Base-by-base conservation (phyloP, 2,113 vertebrate species). In the Bubalus kerabau region DNA sequence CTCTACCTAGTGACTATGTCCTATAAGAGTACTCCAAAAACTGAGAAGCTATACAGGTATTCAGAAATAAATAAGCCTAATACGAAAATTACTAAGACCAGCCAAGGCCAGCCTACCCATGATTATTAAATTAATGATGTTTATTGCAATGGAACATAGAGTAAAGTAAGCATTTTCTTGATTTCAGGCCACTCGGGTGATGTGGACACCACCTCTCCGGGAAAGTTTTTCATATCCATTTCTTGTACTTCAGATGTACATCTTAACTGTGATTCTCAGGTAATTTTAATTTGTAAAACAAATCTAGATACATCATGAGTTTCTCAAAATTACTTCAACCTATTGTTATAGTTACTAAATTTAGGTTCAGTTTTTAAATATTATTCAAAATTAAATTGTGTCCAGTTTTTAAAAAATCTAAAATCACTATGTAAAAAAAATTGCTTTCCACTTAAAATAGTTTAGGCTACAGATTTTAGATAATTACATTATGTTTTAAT, bases 211-310 rank as follows among this genome's bases (percentile, higher is more conserved):
- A 0, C 99, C 99, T 50, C 99, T 99, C 64, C 99, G 99, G 94
- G 99, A 99, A 98, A 99, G 99, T 97, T 99, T 99, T 95, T 99
- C 99, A 0, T 99, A 99, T 96, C 99, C 99, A 0, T 99, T 99
- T 98, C 99, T 99, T 54, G 99, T 99, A 59, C 98, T 99, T 97
- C 99, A 99, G 99, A 99, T 99, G 99, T 99, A 99, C 93, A 98
- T 99, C 87, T 99, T 99, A 98, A 99, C 99, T 81, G 98, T 99
- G 97, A 99, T 99, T 97, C 99, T 99, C 97, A 99, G 99, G 99
- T 99, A 99, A 96, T 80, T 98, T 97, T 83, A 11, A 64, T 59
- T 97, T 78, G 57, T 92, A 54, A 62, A 89, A 85, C 5, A 83
- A 60, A 71, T 32, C 11, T 59, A 80, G 90, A 21, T 88, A 46